Evolutionary conservation across 2,113 vertebrate species (phyloP).

Genomic region (Pavo muticus): DNA sequence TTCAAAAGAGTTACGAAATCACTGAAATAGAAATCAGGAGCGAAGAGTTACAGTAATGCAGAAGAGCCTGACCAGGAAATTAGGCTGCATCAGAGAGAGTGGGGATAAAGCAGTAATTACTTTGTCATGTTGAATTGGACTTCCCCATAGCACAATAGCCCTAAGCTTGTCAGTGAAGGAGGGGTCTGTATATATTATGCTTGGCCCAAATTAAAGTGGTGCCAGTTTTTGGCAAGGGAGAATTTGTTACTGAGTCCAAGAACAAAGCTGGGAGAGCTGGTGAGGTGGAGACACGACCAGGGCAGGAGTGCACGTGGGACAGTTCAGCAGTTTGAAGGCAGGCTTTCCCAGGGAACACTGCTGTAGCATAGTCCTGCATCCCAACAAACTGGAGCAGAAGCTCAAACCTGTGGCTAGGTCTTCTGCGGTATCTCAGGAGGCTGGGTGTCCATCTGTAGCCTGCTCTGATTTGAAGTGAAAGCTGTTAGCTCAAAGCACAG

Average conservation of each 20-base stretch:
- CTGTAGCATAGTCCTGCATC: no score
- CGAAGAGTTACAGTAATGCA: background rate
- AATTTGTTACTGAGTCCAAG: background rate
- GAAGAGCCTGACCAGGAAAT: background rate
- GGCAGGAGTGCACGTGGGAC: background rate
- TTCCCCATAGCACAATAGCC: background rate
- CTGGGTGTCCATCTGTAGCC: background rate
- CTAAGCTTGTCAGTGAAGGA: background rate
- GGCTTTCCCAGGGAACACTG: background rate
- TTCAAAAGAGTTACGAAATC: conserved; percentile 20
- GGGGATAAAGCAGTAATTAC: background rate
- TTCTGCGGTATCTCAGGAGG: background rate
- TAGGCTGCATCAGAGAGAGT: background rate
- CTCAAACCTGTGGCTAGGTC: background rate
- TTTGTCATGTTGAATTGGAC: background rate
- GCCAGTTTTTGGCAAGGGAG: background rate
- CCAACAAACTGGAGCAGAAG: background rate
- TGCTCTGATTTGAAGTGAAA: background rate
- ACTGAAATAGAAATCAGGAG: background rate
- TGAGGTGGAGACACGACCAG: background rate
- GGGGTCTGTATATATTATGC: background rate
- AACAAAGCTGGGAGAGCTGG: background rate
- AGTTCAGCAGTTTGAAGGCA: background rate
- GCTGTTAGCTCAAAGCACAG: background rate
- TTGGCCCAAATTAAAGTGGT: background rate